phyloP scores from a whole-genome alignment of 2,113 vertebrate genomes.

The Mola mola region DNA sequence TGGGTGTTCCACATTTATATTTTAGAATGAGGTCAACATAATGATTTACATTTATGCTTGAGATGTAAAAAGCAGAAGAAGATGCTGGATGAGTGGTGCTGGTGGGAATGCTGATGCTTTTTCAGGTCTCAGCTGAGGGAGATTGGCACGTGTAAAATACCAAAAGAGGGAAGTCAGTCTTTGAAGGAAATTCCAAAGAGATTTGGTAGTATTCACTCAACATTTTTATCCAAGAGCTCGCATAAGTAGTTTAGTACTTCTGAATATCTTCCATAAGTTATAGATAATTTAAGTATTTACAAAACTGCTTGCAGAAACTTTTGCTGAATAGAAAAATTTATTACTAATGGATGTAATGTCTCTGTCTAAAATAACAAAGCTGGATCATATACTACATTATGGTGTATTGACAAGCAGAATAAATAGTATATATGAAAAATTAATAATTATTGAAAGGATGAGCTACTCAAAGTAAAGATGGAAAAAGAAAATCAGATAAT shows the following conservation, averaged over 20 bases:
- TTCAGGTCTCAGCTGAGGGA: slow-evolving; percentile 2
- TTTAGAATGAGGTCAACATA: slow-evolving; percentile 35
- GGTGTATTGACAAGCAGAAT: background rate
- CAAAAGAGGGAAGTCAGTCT: background rate
- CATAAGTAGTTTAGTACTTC: background rate
- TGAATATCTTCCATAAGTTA: background rate
- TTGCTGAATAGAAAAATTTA: background rate
- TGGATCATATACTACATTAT: background rate
- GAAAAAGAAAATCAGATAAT: too few relatives aligned
- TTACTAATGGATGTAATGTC: background rate
- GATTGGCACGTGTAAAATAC: slow-evolving; percentile 18
- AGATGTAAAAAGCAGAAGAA: slow-evolving; percentile 6
- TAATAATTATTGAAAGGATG: background rate
- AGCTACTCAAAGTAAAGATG: too few relatives aligned
- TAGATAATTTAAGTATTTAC: background rate
- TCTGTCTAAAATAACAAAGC: background rate
- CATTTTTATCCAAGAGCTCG: background rate
- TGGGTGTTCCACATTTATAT: slow-evolving; percentile 25
- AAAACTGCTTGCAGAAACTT: slow-evolving; percentile 5
- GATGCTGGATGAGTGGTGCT: slow-evolving; percentile 11
- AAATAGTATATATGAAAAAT: background rate
- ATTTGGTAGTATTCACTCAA: background rate
- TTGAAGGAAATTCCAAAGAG: slow-evolving; percentile 19
- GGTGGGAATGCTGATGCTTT: slow-evolving; percentile 11
- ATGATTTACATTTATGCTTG: slow-evolving; percentile 27